Evolutionary conservation across 2,888 invertebrate species (phyloP), one percentile per base, ranked within the genome.

Genomic region (Cheilosia variabilis): DNA sequence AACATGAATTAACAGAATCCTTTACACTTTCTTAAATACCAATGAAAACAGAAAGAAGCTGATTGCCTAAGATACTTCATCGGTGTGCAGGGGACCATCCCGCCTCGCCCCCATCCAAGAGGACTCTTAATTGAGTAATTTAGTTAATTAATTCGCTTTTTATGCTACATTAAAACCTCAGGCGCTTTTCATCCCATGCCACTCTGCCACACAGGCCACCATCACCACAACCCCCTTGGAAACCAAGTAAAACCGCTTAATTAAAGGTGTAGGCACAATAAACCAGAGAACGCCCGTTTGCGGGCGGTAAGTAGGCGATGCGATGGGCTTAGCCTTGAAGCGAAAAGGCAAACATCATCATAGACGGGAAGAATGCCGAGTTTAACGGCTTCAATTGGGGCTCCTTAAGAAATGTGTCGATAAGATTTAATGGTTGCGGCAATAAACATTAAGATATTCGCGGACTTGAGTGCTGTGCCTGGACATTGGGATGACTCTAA

Each of bases 121-220:
- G 52, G 76, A 77, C 68, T 87, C 82, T 78, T 87, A 87, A 87
- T 87, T 87, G 87, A 82, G 87, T 87, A 87, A 87, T 87, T 82
- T 82, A 78, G 82, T 78, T 87, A 87, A 87, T 87, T 87, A 87
- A 87, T 87, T 87, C 82, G 82, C 87, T 87, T 87, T 87, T 87
- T 87, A 82, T 87, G 87, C 87, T 77, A 82, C 87, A 87, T 82
- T 82, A 78, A 82, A 87, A 73, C 82, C 82, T 82, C 81, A 73
- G 82, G 82, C 73, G 75, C 71, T 72, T 77, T 86, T 72, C 76
- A 81, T 72, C 50, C 68, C 62, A 5, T 43, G 47, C 66, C 73
- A 22, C 41, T 37, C 10, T 57, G 34, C 10, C n/a, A 19, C 50
- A 17, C 43, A 37, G 2, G 24, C 43, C 62, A 50, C 65, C 27